Evolutionary conservation across 2,888 invertebrate species (phyloP).

Genomic region (Rotaria socialis): DNA sequence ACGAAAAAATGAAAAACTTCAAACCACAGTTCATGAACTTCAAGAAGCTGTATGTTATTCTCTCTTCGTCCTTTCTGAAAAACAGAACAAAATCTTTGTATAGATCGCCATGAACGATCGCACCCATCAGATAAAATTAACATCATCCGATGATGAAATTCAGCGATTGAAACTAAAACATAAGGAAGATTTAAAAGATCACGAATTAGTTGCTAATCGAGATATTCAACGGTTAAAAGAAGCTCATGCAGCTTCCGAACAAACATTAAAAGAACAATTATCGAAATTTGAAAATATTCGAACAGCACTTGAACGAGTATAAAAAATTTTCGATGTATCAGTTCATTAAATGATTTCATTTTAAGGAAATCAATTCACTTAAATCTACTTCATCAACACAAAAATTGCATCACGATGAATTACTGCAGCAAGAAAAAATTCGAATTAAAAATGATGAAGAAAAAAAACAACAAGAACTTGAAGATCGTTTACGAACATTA

Average conservation of each 20-base stretch:
- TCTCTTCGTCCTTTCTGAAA: neutral
- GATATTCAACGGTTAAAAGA: conserved; percentile 53
- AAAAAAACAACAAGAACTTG: conserved; percentile 51
- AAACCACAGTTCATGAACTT: conserved; percentile 36
- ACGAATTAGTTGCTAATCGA: neutral
- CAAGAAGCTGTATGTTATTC: conserved; percentile 12
- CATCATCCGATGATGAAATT: conserved; percentile 37
- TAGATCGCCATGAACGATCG: conserved; percentile 37
- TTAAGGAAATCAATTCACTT: conserved; percentile 39
- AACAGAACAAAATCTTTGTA: neutral
- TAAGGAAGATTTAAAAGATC: conserved; percentile 42
- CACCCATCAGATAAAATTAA: conserved; percentile 43
- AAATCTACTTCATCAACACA: conserved; percentile 37
- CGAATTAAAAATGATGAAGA: conserved; percentile 38
- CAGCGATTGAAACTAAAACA: conserved; percentile 41
- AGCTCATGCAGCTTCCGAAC: conserved; percentile 54
- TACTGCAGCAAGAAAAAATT: conserved; percentile 37
- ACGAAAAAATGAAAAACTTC: conserved; percentile 38
- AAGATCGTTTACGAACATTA: conserved; percentile 54
- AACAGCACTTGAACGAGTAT: conserved; percentile 54
- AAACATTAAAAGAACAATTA: conserved; percentile 53
- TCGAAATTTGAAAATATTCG: conserved; percentile 53
- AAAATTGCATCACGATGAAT: conserved; percentile 44
- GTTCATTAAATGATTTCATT: neutral
- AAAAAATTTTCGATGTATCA: neutral